Evolutionary conservation across 2,797 vertebrate genomes (phyloP).

Genomic region (Galago senegalensis): DNA sequence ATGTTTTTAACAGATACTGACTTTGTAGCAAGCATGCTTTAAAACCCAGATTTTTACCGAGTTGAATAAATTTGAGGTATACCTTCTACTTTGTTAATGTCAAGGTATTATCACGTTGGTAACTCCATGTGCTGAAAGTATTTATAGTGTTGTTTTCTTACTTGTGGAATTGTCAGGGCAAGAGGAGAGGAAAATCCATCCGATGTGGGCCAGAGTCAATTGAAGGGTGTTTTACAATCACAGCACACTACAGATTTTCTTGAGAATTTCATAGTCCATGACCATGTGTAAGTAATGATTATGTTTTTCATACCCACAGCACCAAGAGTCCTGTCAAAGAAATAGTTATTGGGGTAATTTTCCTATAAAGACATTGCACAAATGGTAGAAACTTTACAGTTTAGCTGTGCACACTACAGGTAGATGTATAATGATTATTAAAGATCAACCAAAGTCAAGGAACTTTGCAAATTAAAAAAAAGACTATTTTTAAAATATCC

Average conservation of each 20-base stretch:
- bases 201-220: background rate
- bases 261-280: background rate
- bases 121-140: background rate
- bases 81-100: conserved; percentile 2
- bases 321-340: conserved; percentile 8
- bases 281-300: background rate
- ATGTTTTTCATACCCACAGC: background rate
- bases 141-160: background rate
- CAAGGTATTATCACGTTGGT: background rate
- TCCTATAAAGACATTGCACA: background rate
- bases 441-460: background rate
- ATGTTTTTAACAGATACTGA: background rate
- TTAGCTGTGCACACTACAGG: background rate
- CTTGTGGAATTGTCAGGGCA: background rate
- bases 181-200: background rate
- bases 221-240: conserved; percentile 25
- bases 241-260: background rate
- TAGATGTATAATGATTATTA: conserved; percentile 5
- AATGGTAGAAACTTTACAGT: background rate
- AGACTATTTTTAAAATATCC: background rate
- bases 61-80: background rate
- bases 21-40: background rate
- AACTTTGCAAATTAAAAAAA: conserved; percentile 19
- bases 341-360: conserved; percentile 33
- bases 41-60: background rate